Evolutionary conservation across 2,888 invertebrate species (phyloP).

Genomic region (Tetramorium bicarinatum): DNA sequence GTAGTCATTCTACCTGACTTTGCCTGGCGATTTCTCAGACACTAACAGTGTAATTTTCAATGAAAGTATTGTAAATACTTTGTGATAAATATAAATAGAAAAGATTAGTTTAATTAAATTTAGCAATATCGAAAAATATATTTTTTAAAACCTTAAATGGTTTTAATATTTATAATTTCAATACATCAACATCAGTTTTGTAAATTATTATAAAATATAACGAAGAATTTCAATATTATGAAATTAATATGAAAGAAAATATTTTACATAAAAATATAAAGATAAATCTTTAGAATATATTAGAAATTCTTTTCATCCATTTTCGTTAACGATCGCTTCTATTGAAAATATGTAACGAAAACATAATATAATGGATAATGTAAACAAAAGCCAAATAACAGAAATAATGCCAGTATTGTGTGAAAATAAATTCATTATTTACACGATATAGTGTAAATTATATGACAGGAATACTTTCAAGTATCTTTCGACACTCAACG

Average conservation of each 20-base stretch:
- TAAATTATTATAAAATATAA: background rate
- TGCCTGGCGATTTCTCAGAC: background rate
- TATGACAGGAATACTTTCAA: slow-evolving; percentile 57
- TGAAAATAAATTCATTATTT: slow-evolving; percentile 5
- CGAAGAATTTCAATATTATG: background rate
- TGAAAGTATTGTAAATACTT: background rate
- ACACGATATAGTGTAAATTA: background rate
- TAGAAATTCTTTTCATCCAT: background rate
- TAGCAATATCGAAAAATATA: background rate
- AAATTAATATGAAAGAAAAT: background rate
- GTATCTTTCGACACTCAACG: slow-evolving; percentile 66
- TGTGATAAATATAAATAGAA: background rate
- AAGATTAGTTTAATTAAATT: slow-evolving; percentile 4
- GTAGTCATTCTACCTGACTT: background rate
- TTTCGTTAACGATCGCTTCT: background rate
- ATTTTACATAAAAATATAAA: background rate
- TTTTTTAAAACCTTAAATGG: background rate
- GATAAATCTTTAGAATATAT: background rate
- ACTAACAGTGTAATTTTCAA: background rate
- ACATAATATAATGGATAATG: background rate
- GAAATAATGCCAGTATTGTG: slow-evolving; percentile 10
- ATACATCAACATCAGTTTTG: background rate
- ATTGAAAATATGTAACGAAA: background rate
- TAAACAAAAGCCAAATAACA: background rate
- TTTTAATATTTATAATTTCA: background rate